These are phyloP conservation scores for Phragmatobia fuliginosa DNA, from an alignment of 2,888 invertebrate species.

Conservation along the genomic window DNA sequence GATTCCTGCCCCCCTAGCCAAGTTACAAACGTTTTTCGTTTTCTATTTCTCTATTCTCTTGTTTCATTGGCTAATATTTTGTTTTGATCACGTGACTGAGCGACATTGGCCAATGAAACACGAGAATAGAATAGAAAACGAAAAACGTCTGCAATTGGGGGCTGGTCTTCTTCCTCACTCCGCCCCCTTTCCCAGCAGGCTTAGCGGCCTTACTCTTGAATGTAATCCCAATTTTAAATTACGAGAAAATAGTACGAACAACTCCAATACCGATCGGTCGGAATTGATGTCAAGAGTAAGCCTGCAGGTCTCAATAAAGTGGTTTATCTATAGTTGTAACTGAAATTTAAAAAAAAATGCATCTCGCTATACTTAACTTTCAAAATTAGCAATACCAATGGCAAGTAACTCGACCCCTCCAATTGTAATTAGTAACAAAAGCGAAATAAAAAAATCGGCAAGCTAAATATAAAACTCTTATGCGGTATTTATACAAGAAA, in stretches of 20 bases:
- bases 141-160: too few species aligned
- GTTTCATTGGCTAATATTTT: too few species aligned
- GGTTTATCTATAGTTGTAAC: background rate
- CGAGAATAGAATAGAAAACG: too few species aligned
- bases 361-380: constrained; percentile 29
- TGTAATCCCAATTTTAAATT: too few species aligned
- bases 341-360: constrained; percentile 23
- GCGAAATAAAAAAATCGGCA: constrained; percentile 70
- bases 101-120: too few species aligned
- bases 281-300: too few species aligned
- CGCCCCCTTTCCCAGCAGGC: background rate
- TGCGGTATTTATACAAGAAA: constrained; percentile 67
- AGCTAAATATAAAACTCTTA: constrained; percentile 69
- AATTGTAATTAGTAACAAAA: constrained; percentile 56
- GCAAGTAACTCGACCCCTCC: constrained; percentile 66
- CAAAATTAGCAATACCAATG: constrained; percentile 72
- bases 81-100: too few species aligned
- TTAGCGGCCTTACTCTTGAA: too few species aligned
- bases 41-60: too few species aligned
- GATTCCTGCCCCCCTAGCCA: background rate
- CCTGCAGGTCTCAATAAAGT: background rate
- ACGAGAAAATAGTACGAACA: too few species aligned
- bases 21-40: too few species aligned
- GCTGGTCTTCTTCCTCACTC: background rate
- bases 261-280: too few species aligned